Evolutionary conservation across 2,888 invertebrate genomes (phyloP).

Genomic region (Sericinus montela): DNA sequence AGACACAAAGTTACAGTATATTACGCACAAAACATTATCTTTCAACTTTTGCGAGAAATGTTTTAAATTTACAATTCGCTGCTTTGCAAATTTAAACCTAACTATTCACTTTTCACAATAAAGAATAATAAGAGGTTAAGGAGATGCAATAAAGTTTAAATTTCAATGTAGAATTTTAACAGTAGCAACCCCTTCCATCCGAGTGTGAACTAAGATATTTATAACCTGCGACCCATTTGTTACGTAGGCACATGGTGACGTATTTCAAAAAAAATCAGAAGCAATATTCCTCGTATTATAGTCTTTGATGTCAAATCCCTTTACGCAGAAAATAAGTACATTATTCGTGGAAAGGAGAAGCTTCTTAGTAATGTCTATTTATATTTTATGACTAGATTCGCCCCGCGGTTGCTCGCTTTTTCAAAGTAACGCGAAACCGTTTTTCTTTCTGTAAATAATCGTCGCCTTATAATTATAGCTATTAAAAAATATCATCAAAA

Average conservation of each 20-base stretch:
- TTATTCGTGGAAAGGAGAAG: slow-evolving; percentile 17
- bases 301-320: slow-evolving; percentile 16
- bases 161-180: slow-evolving; percentile 6
- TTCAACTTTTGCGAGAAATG: background rate
- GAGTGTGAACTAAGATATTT: slow-evolving; percentile 47
- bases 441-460: too few species aligned
- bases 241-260: slow-evolving; percentile 15
- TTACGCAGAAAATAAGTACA: slow-evolving; percentile 25
- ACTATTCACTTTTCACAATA: background rate
- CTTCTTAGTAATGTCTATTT: too few species aligned
- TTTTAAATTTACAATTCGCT: too few species aligned
- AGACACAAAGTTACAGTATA: background rate
- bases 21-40: background rate
- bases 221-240: slow-evolving; percentile 27
- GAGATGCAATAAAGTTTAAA: slow-evolving; percentile 6
- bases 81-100: background rate
- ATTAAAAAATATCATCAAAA: too few species aligned
- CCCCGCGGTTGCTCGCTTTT: too few species aligned
- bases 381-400: too few species aligned
- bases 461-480: too few species aligned
- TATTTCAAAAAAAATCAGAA: slow-evolving; percentile 14
- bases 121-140: background rate
- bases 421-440: too few species aligned
- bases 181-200: slow-evolving; percentile 37
- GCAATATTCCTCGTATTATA: slow-evolving; percentile 8